Base-by-base conservation (phyloP, 2,888 invertebrate genomes). In the Tipula unca region DNA sequence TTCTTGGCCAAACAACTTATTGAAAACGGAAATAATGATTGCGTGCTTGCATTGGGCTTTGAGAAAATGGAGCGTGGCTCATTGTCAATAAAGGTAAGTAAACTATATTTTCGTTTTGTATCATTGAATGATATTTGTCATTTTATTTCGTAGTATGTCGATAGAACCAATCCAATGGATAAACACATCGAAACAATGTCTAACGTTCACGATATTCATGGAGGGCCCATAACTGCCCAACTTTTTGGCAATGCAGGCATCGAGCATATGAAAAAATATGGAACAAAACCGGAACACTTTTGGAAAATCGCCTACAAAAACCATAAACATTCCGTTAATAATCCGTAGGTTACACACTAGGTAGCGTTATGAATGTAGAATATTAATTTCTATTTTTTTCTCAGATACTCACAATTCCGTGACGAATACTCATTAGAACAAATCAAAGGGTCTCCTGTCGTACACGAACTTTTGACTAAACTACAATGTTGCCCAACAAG, bases 301-400 rank as follows among this genome's bases (percentile, higher is more conserved):
- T 99, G 97, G 0, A 99, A 99, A 92, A 98, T 99, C 89, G 99
- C 99, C 0, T 95, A 95, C 89, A 99, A 99, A 91, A 99, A 99
- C 91, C 99, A 99, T 90, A 95, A 97, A 88, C 99, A 99, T 91
- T 99, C 99, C 4, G 3, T 32, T 32, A 32, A 32, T 32, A 99
- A 99, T 92, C 99, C 99, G 91, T 96, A 91, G 92, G 94, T 92
- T 87, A n/a, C n/a, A 20, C 25, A 6, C 20, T 83, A 3, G 5
- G 32, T 39, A 82, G 82, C 29, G 84, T 83, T 83, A n/a, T 20
- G 84, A 83, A 86, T 29, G 85, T 17, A 83, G 85, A 29, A 6
- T 69, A 48, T 20, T 85, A 32, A 83, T 42, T 85, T 87, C 4
- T 2, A 32, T 32, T 85, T 86, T 86, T 85, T 86, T 87, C 87